Base-by-base conservation (phyloP, 2,797 vertebrate species). In the Arctocebus calabarensis region DNA sequence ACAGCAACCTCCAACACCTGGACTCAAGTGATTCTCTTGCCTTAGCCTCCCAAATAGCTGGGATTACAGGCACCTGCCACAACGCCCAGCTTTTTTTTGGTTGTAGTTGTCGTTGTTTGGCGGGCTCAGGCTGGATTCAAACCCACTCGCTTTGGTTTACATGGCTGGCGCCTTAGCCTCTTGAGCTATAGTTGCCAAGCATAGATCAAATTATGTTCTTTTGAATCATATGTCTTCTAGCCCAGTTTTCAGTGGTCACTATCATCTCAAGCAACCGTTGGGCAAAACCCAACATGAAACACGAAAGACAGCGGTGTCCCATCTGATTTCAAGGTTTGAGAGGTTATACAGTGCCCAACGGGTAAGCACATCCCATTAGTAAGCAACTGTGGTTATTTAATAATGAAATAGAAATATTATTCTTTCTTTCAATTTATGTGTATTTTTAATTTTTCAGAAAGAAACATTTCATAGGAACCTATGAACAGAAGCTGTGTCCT, bases 341-440 rank as follows among this genome's bases (percentile, higher is more conserved):
- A 91, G 82, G 27, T 75, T 81, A 82, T 5, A 11, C 11, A 68
- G 64, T 86, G 13, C 66, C 66, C 64, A 73, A 45, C 4, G 34
- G 64, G 37, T 74, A 22, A 45, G 73, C 7, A 73, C 37, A 81
- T 12, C 13, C 64, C 59, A 73, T 81, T 73, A 57, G 52, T 70
- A 77, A 90, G 34, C 23, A 57, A 81, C 3, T 37, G 23, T 45
- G 29, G 43, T 45, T 86, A 88, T 45, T 83, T 83, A 81, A 64
- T 57, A 86, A 61, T 66, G 32, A 94, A 90, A 73, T 90, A 87
- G 40, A 82, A 91, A 57, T 66, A 64, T 32, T 82, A 27, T 82
- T 43, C 70, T 73, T 94, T 62, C n/a, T 61, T 84, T 64, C 29
- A 79, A 79, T 71, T 79, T 61, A 40, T 48, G 25, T 71, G 7